phyloP scores from a whole-genome alignment of 92 coral and sea anemone genomes.

The Palythoa heliodiscus region DNA sequence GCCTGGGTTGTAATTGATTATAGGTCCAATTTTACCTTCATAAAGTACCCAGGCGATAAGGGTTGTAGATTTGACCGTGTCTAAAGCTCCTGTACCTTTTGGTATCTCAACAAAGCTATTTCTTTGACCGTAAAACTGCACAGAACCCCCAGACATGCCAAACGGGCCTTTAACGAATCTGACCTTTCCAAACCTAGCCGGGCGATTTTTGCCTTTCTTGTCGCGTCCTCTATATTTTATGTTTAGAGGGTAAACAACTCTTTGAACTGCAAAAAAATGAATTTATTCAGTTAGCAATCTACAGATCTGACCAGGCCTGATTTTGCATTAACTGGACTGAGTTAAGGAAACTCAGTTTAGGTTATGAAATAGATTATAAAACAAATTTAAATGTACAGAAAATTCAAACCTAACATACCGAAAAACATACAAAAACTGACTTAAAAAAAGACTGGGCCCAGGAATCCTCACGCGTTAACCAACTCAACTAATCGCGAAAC shows the following conservation, averaged over 20 bases:
- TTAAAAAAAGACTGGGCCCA: too few species aligned
- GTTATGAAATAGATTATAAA: background rate
- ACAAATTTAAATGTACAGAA: background rate
- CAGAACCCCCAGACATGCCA: conserved; percentile 73
- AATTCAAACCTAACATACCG: background rate
- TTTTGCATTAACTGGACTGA: background rate
- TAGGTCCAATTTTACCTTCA: conserved; percentile 68
- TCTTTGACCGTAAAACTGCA: conserved; percentile 64
- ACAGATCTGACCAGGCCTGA: background rate
- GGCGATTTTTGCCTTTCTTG: conserved; percentile 60
- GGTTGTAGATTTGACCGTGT: conserved; percentile 69
- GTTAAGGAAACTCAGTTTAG: background rate
- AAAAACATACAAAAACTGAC: too few species aligned
- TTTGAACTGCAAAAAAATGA: conserved; percentile 1
- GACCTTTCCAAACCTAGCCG: conserved; percentile 64
- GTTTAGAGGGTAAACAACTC: conserved; percentile 70
- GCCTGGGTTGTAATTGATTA: conserved; percentile 73
- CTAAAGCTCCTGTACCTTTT: conserved; percentile 59
- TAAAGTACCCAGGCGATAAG: conserved; percentile 74
- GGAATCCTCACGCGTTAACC: too few species aligned
- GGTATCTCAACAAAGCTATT: conserved; percentile 81
- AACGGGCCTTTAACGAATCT: conserved; percentile 71
- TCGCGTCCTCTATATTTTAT: conserved; percentile 62
- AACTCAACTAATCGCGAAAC: too few species aligned
- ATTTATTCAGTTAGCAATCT: background rate